phyloP scores from a whole-genome alignment of 2,113 vertebrate species.

The Scophthalmus maximus region DNA sequence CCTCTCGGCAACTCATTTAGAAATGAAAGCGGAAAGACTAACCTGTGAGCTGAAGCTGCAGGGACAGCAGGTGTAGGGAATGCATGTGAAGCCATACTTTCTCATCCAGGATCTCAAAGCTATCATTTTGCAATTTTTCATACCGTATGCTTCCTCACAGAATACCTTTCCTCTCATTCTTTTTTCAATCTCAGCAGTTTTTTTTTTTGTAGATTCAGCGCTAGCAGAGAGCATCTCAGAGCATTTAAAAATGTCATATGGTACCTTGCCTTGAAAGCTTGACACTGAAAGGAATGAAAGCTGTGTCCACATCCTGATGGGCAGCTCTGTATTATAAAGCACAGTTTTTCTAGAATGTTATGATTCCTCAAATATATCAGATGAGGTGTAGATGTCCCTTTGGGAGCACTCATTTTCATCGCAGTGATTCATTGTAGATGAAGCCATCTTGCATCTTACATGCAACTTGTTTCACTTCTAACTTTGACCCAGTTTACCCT shows the following conservation, averaged over 20 bases:
- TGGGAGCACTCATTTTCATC: neutral
- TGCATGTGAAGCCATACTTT: neutral
- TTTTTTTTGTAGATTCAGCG: neutral
- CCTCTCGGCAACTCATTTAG: constrained; percentile 42
- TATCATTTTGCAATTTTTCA: constrained; percentile 5
- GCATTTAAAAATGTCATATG: neutral
- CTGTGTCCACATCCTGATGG: neutral
- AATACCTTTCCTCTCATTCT: constrained; percentile 18
- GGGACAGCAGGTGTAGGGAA: constrained; percentile 18
- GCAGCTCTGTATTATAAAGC: constrained; percentile 8
- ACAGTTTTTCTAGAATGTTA: neutral
- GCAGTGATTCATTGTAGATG: too few species aligned
- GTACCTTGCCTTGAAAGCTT: constrained; percentile 6
- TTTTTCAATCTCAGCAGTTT: neutral
- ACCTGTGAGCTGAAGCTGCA: constrained; percentile 40
- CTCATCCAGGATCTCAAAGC: neutral
- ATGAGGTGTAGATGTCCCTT: neutral
- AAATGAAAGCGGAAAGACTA: constrained; percentile 55
- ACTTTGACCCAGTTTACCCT: too few species aligned
- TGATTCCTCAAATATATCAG: neutral
- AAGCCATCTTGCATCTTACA: too few species aligned
- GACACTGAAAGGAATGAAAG: constrained; percentile 8
- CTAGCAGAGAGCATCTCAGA: neutral
- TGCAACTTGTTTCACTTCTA: too few species aligned
- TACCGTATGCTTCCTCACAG: neutral